A percentile compares a stretch with the other conserved stretches of the same genome.
Evolutionary conservation across 2,888 invertebrate species (phyloP).

Genomic region (Iselma pallidipennis): DNA sequence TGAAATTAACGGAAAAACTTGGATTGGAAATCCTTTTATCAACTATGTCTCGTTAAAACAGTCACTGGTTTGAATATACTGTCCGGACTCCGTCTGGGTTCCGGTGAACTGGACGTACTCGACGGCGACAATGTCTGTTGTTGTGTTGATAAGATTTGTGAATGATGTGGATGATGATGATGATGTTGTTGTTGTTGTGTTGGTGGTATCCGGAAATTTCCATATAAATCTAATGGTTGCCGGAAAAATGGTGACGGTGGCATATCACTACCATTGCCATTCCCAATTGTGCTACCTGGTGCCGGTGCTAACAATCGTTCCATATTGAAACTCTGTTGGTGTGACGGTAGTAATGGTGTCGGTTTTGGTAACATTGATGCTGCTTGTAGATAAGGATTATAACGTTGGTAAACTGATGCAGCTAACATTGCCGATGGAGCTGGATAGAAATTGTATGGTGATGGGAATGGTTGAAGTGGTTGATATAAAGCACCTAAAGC

Average conservation of each 20-base stretch:
- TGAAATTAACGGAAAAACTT: too few relatives aligned
- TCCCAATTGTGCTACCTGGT: too few relatives aligned
- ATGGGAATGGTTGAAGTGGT: slow-evolving; percentile 62
- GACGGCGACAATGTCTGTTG: slow-evolving; percentile 52
- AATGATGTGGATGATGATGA: too few relatives aligned
- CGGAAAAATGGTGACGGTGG: slow-evolving; percentile 49
- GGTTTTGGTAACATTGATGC: slow-evolving; percentile 55
- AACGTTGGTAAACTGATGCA: slow-evolving; percentile 69
- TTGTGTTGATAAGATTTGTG: slow-evolving; percentile 47
- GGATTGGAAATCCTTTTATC: slow-evolving; percentile 19
- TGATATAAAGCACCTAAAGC: slow-evolving; percentile 66
- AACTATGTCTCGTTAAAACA: slow-evolving; percentile 49
- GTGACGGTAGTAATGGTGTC: slow-evolving; percentile 57
- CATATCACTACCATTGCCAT: slow-evolving; percentile 23
- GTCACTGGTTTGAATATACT: slow-evolving; percentile 53
- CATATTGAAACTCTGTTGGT: slow-evolving; percentile 49
- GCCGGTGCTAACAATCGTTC: slow-evolving; percentile 50
- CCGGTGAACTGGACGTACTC: slow-evolving; percentile 56
- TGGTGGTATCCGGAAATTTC: slow-evolving; percentile 56
- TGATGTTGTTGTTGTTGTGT: slow-evolving; percentile 45
- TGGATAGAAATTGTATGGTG: slow-evolving; percentile 47
- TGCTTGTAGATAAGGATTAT: slow-evolving; percentile 63
- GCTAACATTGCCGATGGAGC: slow-evolving; percentile 59
- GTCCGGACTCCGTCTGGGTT: slow-evolving; percentile 47
- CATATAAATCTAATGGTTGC: slow-evolving; percentile 60